phyloP scores from a whole-genome alignment of 2,888 invertebrate genomes.

The Smittia aterrima region DNA sequence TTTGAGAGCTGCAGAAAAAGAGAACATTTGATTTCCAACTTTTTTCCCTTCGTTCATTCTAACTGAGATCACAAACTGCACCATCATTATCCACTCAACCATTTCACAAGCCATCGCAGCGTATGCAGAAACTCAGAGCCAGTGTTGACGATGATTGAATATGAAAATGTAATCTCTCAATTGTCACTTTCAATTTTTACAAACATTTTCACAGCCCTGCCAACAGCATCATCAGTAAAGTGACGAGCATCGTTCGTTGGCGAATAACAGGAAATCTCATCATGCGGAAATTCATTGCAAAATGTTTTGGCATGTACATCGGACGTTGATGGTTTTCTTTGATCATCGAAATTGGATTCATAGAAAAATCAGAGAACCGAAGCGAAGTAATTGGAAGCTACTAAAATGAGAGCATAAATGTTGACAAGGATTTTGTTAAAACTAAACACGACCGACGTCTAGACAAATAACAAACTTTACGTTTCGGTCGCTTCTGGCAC shows the following conservation, averaged over 20 bases:
- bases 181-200: conserved; percentile 36
- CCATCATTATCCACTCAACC: conserved; percentile 27
- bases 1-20: not conserved
- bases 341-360: conserved; percentile 40
- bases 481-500: not conserved
- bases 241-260: not conserved
- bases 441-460: not conserved
- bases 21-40: not conserved
- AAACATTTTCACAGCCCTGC: not conserved
- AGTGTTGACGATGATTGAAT: conserved; percentile 35
- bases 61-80: not conserved
- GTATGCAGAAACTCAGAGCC: not conserved
- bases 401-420: not conserved
- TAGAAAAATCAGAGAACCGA: not conserved
- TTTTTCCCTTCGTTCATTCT: not conserved
- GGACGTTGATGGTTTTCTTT: conserved; percentile 12
- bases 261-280: conserved; percentile 21
- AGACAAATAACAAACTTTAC: not conserved
- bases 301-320: conserved; percentile 16
- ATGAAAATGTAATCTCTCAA: conserved; percentile 36
- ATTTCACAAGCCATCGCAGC: not conserved
- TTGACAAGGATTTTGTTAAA: no score
- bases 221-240: not conserved
- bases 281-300: conserved; percentile 32
- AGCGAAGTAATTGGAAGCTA: not conserved